Evolutionary conservation across 92 coral and sea anemone species (phyloP).

Genomic region (Virgularia gustaviana): DNA sequence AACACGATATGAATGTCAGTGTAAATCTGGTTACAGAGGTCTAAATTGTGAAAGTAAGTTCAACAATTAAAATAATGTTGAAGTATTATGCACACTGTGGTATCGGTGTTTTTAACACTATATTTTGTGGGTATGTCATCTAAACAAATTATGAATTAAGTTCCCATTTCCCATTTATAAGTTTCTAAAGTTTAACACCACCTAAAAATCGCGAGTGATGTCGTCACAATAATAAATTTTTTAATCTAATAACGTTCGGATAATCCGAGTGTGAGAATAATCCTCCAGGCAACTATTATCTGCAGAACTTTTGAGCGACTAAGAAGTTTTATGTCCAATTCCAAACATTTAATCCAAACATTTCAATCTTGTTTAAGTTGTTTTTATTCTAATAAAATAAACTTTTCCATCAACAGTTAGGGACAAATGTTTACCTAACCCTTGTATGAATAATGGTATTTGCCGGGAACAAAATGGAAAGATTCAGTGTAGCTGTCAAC

Average conservation of each 20-base stretch:
- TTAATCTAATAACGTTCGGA: too few species aligned
- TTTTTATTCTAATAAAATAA: too few species aligned
- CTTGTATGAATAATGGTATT: constrained; percentile 62
- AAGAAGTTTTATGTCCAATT: too few species aligned
- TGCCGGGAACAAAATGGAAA: constrained; percentile 51
- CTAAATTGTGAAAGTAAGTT: constrained; percentile 7
- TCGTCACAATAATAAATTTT: too few species aligned
- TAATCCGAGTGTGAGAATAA: too few species aligned
- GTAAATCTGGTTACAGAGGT: constrained; percentile 33
- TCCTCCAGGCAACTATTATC: too few species aligned
- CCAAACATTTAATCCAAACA: too few species aligned
- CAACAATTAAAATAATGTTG: too few species aligned
- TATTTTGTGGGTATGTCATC: neutral
- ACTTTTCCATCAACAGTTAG: neutral
- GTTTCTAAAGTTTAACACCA: too few species aligned
- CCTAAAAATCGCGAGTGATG: too few species aligned
- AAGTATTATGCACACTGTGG: neutral
- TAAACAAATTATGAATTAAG: neutral
- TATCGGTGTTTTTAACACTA: neutral
- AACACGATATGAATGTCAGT: neutral
- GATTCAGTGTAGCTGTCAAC: constrained; percentile 52
- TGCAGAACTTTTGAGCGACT: too few species aligned
- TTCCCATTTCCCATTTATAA: constrained; percentile 1
- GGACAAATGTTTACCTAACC: constrained; percentile 35
- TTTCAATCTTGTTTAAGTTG: too few species aligned